These are phyloP conservation scores for Pandion haliaetus DNA, from an alignment of 2,113 vertebrate genomes.

Conservation along the genomic window DNA sequence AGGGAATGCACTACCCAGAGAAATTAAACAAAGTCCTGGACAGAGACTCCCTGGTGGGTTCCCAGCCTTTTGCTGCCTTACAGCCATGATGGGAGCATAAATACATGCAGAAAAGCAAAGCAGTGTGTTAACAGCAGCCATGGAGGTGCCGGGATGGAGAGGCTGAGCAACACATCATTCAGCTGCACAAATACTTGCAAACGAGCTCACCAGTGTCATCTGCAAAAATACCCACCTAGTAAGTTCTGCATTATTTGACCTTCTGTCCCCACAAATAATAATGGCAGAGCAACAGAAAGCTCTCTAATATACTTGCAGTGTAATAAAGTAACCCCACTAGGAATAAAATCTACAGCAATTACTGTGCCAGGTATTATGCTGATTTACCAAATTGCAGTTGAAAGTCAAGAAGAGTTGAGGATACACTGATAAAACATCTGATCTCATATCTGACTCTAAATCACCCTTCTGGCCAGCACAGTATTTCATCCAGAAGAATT, in stretches of 20 bases:
- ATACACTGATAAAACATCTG: not conserved
- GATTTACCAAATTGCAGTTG: constrained; percentile 39
- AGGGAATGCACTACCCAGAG: not conserved
- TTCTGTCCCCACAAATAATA: not conserved
- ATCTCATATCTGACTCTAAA: not conserved
- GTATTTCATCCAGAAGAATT: not conserved
- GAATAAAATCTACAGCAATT: constrained; percentile 17
- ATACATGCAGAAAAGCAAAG: not conserved
- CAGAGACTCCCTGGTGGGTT: not conserved
- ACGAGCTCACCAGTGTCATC: not conserved
- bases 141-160: not conserved
- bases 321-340: constrained; percentile 13
- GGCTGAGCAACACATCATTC: not conserved
- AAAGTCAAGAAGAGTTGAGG: constrained; percentile 31
- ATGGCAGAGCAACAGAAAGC: not conserved
- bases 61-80: not conserved
- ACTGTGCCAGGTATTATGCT: constrained; percentile 1
- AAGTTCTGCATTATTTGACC: not conserved
- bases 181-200: not conserved
- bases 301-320: not conserved
- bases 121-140: not conserved
- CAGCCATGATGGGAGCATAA: not conserved
- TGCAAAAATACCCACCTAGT: not conserved
- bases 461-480: not conserved
- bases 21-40: not conserved